Percentiles rank a stretch among this genome's conserved stretches.
These are phyloP conservation scores for Rhinopomastus cyanomelas DNA, from an alignment of 2,113 vertebrate species.

Conservation along the genomic window DNA sequence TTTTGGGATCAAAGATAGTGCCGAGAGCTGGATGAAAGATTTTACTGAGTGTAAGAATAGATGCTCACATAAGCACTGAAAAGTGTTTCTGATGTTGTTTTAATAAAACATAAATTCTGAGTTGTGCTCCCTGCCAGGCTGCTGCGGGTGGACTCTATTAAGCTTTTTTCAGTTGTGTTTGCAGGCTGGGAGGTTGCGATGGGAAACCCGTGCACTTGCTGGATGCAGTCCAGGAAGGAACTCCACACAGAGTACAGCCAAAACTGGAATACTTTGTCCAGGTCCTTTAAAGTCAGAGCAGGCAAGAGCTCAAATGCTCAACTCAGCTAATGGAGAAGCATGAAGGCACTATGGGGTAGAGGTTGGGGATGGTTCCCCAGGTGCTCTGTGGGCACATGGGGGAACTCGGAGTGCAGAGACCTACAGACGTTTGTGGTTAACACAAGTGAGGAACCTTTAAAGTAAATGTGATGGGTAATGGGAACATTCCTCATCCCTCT, in stretches of 20 bases:
- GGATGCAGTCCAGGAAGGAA: not conserved
- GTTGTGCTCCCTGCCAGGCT: not conserved
- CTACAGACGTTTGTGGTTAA: not conserved
- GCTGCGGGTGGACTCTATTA: not conserved
- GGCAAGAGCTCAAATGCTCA: not conserved
- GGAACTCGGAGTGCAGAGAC: accelerated
- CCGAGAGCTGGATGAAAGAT: not conserved
- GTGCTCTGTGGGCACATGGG: accelerated
- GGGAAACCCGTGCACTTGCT: not conserved
- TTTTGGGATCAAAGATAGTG: accelerated
- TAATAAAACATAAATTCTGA: slow-evolving; percentile 6
- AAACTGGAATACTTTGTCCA: not conserved
- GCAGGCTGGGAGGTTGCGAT: not conserved
- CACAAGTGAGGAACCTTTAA: not conserved
- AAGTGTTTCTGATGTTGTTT: not conserved
- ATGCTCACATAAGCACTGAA: not conserved
- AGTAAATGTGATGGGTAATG: not conserved
- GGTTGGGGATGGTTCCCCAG: not conserved
- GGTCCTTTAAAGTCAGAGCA: not conserved
- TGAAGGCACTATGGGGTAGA: accelerated
- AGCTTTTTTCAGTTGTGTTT: not conserved
- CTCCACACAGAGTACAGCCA: not conserved
- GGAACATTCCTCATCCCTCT: not conserved
- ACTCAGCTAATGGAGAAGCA: not conserved
- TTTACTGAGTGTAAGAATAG: not conserved